These are phyloP conservation scores for Lutjanus argentimaculatus DNA, from an alignment of 2,797 vertebrate species.

Conservation along the genomic window DNA sequence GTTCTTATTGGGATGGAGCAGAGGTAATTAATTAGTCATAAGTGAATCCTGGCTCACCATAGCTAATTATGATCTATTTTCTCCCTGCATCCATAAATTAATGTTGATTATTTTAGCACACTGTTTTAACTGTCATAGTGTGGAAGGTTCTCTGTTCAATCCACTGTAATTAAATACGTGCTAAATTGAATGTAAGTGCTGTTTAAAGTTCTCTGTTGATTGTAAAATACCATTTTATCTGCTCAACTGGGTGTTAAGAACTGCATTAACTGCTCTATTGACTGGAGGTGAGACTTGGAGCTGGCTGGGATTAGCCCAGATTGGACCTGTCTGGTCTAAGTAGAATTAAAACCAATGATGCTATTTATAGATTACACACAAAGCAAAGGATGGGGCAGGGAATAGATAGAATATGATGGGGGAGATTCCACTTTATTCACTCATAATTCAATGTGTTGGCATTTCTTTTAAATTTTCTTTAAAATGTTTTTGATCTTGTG, in stretches of 20 bases:
- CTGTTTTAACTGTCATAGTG: not conserved
- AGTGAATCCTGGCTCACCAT: not conserved
- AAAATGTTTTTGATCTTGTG: not conserved
- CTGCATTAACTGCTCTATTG: constrained; percentile 50
- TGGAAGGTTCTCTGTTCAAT: not conserved
- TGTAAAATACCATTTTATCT: not conserved
- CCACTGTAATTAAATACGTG: not conserved
- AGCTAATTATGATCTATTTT: not conserved
- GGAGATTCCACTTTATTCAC: not conserved
- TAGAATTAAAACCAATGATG: constrained; percentile 63
- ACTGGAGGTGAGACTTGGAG: constrained; percentile 64
- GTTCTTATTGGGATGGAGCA: constrained; percentile 8
- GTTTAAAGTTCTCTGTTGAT: constrained; percentile 1
- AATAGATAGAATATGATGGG: not conserved
- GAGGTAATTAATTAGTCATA: constrained; percentile 11
- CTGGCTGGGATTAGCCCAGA: constrained; percentile 75
- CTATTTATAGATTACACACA: constrained; percentile 60
- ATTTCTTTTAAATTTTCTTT: not conserved
- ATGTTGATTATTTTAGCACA: not conserved
- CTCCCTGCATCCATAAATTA: not conserved
- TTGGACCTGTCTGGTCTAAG: constrained; percentile 71
- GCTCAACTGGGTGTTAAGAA: constrained; percentile 35
- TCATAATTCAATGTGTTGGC: not conserved
- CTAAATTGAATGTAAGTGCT: not conserved
- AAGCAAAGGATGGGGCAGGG: not conserved